phyloP scores from a whole-genome alignment of 2,888 invertebrate genomes.

The Aleiodes alternator region DNA sequence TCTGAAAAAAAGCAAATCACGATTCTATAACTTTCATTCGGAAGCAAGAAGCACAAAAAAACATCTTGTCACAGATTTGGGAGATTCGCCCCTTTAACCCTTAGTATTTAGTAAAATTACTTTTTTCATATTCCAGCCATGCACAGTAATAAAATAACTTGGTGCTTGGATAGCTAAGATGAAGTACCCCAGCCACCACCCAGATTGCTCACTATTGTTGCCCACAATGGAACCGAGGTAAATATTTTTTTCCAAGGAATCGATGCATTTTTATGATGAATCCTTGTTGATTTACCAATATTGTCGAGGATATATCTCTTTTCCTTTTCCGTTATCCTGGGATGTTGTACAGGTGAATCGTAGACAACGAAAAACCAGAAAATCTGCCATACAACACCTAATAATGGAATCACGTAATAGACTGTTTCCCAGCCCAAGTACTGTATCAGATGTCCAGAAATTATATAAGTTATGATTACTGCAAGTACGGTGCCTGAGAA shows the following conservation, averaged over 20 bases:
- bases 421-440: slow-evolving; percentile 82
- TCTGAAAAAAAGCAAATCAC: too few species aligned
- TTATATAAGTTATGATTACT: slow-evolving; percentile 80
- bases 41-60: too few species aligned
- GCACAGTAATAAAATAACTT: slow-evolving; percentile 82
- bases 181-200: slow-evolving; percentile 84
- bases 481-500: slow-evolving; percentile 79
- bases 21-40: too few species aligned
- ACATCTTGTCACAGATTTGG: too few species aligned
- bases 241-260: slow-evolving; percentile 82
- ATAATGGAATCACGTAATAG: slow-evolving; percentile 79
- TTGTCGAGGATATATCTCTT: slow-evolving; percentile 79
- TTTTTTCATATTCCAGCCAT: slow-evolving; percentile 82
- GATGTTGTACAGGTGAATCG: slow-evolving; percentile 82
- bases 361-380: slow-evolving; percentile 81
- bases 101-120: slow-evolving; percentile 72
- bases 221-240: slow-evolving; percentile 77
- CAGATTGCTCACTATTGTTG: slow-evolving; percentile 81
- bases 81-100: too few species aligned
- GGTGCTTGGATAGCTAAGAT: slow-evolving; percentile 84
- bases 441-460: slow-evolving; percentile 81
- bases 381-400: slow-evolving; percentile 78
- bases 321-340: slow-evolving; percentile 80
- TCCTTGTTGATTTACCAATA: slow-evolving; percentile 72
- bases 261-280: slow-evolving; percentile 44